phyloP scores from a whole-genome alignment of 2,888 invertebrate species.

The Epinotia nisella region DNA sequence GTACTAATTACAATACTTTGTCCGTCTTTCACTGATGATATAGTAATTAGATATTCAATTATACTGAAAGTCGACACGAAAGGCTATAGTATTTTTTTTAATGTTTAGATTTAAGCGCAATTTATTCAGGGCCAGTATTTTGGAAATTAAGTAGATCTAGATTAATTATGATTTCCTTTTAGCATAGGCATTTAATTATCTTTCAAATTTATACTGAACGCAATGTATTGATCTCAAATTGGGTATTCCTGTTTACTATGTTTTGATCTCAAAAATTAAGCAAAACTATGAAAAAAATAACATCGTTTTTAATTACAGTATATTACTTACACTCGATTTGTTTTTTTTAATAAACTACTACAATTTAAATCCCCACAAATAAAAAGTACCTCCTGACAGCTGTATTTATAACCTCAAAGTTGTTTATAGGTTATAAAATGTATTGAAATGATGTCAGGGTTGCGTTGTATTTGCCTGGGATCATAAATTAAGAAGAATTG shows the following conservation, averaged over 20 bases:
- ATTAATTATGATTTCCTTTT: slow-evolving; percentile 2
- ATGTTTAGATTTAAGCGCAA: slow-evolving; percentile 43
- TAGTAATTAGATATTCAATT: background rate
- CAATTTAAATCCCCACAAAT: too few species aligned
- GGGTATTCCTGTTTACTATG: slow-evolving; percentile 60
- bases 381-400: background rate
- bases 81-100: slow-evolving; percentile 43
- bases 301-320: background rate
- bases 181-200: slow-evolving; percentile 20
- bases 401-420: background rate
- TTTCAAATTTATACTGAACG: slow-evolving; percentile 45
- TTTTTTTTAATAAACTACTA: background rate
- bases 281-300: slow-evolving; percentile 10
- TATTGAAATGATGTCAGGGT: background rate
- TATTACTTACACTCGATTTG: background rate
- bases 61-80: background rate
- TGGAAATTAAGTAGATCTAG: slow-evolving; percentile 60
- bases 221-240: slow-evolving; percentile 74
- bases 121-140: slow-evolving; percentile 75
- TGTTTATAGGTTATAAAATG: background rate
- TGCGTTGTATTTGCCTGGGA: background rate
- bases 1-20: background rate
- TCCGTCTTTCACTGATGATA: background rate
- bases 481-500: too few species aligned
- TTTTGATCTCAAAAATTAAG: slow-evolving; percentile 61